Conservation (phyloP, 2,797 vertebrate species). For the Gephyroberyx darwinii region DNA sequence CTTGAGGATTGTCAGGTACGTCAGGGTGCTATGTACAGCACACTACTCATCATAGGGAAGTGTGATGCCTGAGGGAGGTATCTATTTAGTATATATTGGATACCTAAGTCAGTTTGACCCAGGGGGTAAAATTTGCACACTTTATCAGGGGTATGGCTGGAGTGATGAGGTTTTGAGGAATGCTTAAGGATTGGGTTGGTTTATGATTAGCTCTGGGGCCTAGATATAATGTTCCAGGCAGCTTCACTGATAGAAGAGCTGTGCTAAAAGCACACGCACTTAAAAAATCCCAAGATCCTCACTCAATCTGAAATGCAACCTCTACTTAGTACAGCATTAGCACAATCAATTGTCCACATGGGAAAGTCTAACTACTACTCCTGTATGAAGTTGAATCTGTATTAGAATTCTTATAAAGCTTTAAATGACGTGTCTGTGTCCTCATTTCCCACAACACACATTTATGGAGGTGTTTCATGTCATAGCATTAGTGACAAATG, state of each 20-base stretch:
- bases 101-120: slow-evolving; percentile 21
- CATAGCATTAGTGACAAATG: slow-evolving; percentile 1
- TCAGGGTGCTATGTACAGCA: slow-evolving; percentile 36
- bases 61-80: slow-evolving; percentile 23
- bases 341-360: slow-evolving; percentile 62
- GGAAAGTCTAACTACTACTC: slow-evolving; percentile 42
- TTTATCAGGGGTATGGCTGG: not conserved
- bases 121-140: not conserved
- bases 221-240: slow-evolving; percentile 2
- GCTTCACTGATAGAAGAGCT: not conserved
- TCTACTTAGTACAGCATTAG: slow-evolving; percentile 61
- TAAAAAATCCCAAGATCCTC: slow-evolving; percentile 26
- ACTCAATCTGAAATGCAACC: slow-evolving; percentile 36
- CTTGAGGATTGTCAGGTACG: slow-evolving; percentile 37
- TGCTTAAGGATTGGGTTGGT: not conserved
- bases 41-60: slow-evolving; percentile 35
- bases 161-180: not conserved
- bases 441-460: not conserved
- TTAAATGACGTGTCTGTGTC: not conserved
- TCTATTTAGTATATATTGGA: slow-evolving; percentile 11
- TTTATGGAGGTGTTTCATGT: not conserved
- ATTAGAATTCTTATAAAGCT: slow-evolving; percentile 60
- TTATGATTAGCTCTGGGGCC: not conserved
- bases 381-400: slow-evolving; percentile 53
- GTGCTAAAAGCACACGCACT: slow-evolving; percentile 12